phyloP scores from a whole-genome alignment of 2,797 vertebrate genomes.

The Coendou prehensilis region DNA sequence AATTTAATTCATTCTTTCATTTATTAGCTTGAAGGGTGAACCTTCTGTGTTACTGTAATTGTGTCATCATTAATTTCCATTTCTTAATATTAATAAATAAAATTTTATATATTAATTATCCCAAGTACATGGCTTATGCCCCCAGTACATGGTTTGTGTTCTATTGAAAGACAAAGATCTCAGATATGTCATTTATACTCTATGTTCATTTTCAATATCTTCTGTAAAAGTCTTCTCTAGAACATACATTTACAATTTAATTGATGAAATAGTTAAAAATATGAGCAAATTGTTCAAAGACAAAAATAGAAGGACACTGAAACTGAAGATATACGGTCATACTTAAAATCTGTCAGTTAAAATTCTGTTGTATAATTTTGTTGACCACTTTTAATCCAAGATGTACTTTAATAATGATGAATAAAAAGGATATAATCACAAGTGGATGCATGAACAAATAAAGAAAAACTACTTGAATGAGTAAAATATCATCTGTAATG shows the following conservation, averaged over 20 bases:
- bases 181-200: slow-evolving; percentile 62
- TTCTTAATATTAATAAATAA: slow-evolving; percentile 75
- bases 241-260: slow-evolving; percentile 77
- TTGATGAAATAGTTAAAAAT: slow-evolving; percentile 79
- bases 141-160: neutral
- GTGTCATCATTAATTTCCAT: slow-evolving; percentile 69
- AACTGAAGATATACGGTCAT: slow-evolving; percentile 71
- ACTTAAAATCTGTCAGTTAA: slow-evolving; percentile 72
- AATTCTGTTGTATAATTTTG: slow-evolving; percentile 84
- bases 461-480: slow-evolving; percentile 73
- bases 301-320: slow-evolving; percentile 82
- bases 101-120: slow-evolving; percentile 63
- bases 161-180: slow-evolving; percentile 58
- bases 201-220: slow-evolving; percentile 74
- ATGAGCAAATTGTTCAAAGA: slow-evolving; percentile 78
- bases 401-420: slow-evolving; percentile 83
- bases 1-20: neutral
- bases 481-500: slow-evolving; percentile 81
- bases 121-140: slow-evolving; percentile 10
- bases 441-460: slow-evolving; percentile 65
- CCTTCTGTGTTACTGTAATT: slow-evolving; percentile 43
- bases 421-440: slow-evolving; percentile 79
- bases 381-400: slow-evolving; percentile 87
- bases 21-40: neutral
- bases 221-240: slow-evolving; percentile 77